phyloP scores from a whole-genome alignment of 1,140 invertebrate species.

The Epicauta chinensis region DNA sequence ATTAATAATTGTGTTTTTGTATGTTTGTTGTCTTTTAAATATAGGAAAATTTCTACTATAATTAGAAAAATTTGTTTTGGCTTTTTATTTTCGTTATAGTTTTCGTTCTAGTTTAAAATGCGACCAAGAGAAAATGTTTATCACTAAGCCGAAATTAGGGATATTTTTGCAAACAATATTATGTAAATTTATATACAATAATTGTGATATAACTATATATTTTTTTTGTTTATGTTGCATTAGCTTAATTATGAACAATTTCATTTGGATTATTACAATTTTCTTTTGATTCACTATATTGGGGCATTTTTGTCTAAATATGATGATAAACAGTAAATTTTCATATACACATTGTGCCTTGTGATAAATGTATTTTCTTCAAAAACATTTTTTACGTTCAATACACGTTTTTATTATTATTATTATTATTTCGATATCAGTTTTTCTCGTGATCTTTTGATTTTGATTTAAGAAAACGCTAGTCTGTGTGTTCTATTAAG shows the following conservation, averaged over 20 bases:
- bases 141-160: conserved; percentile 18
- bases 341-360: conserved; percentile 24
- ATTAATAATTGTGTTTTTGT: neutral
- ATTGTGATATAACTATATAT: conserved; percentile 3
- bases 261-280: conserved; percentile 2
- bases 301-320: conserved; percentile 19
- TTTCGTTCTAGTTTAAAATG: conserved; percentile 7
- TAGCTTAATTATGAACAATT: conserved; percentile 10
- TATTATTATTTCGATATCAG: conserved; percentile 1
- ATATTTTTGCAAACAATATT: conserved; percentile 9
- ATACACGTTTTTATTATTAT: conserved; percentile 1
- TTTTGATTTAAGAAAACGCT: neutral
- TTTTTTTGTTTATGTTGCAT: conserved; percentile 8
- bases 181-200: neutral
- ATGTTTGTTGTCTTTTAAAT: conserved; percentile 10
- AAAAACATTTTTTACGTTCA: neutral
- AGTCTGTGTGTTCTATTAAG: conserved; percentile 8
- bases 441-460: no score
- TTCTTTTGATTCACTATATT: conserved; percentile 19
- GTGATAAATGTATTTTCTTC: conserved; percentile 28
- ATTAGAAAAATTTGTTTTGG: neutral
- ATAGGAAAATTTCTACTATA: neutral
- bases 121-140: conserved; percentile 23
- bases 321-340: conserved; percentile 9
- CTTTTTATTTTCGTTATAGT: conserved; percentile 1